Percentiles rank a stretch among this genome's conserved stretches.
Conservation (phyloP, 2,113 vertebrate genomes). For the Cololabis saira region DNA sequence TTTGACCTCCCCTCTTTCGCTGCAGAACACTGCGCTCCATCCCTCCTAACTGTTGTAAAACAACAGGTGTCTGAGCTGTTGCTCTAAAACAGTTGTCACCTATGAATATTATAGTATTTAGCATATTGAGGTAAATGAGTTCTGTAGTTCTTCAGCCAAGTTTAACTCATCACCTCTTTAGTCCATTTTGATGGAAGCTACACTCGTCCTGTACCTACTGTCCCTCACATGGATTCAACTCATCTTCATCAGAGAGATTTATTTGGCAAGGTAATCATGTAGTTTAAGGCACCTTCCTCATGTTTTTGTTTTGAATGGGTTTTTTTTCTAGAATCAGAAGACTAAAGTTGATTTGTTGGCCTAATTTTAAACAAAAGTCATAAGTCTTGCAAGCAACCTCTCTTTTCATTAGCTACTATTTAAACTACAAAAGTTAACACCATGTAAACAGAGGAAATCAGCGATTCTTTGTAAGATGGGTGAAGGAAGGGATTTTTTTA, state of each 20-base stretch:
- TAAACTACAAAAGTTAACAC: neutral
- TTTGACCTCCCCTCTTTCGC: constrained; percentile 14
- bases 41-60: constrained; percentile 5
- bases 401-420: neutral
- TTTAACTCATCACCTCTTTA: neutral
- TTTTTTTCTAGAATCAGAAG: neutral
- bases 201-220: too few relatives aligned
- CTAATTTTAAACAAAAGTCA: neutral
- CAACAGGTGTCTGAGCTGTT: neutral
- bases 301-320: neutral
- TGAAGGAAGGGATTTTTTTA: neutral
- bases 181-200: neutral
- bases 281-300: neutral
- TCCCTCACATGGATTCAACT: too few relatives aligned
- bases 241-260: neutral
- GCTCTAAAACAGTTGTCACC: too few relatives aligned
- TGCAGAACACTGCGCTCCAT: neutral
- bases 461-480: neutral
- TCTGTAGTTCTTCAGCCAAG: neutral
- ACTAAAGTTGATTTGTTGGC: neutral
- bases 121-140: neutral
- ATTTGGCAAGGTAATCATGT: neutral
- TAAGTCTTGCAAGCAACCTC: neutral
- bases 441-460: neutral
- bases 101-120: too few relatives aligned